Evolutionary conservation across 2,113 vertebrate species (phyloP), one percentile per base, ranked within the genome.

Genomic region (Sciurus niger): DNA sequence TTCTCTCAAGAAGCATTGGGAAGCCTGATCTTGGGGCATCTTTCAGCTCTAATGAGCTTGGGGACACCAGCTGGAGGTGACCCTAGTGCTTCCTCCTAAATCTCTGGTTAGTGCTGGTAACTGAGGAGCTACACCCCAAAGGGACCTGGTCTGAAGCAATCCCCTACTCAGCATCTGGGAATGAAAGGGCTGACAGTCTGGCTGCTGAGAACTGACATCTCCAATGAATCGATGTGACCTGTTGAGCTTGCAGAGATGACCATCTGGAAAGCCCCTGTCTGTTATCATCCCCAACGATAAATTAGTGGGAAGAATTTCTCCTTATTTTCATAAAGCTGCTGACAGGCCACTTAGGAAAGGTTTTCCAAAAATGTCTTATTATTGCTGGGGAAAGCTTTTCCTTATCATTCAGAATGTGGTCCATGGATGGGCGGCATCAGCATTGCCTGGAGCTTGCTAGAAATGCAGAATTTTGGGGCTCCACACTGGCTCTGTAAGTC

Each of bases 11-110:
- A 92, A 48, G 34, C 60, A 2, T 63, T 83, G 11, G 51, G 60
- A 90, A 77, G 34, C 24, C 32, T 30, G 24, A 60, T 90, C 32
- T 68, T 18, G 32, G 16, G 34, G 70, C 34, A 93, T 60, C 76
- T 65, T 82, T 78, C 84, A 94, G 40, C n/a, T 96, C 46, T 30
- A 88, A 73, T 6, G 43, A 87, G 67, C 67, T 95, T 84, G 91
- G 72, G 73, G 7, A 8, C 53, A 73, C 14, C 14, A 51, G 79
- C 18, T 34, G 34, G 34, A 65, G 58, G 25, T 6, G 34, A 78
- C 25, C 53, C 9, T 24, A 87, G 48, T 37, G 14, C 34, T 90
- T 77, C 46, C 70, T 73, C 34, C 63, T 95, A 73, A 84, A 22
- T 67, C 40, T 84, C 72, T 79, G 28, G 17, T 34, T 86, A 40